These are phyloP conservation scores for Stenodema calcarata DNA, from an alignment of 2,888 invertebrate species.

Conservation along the genomic window DNA sequence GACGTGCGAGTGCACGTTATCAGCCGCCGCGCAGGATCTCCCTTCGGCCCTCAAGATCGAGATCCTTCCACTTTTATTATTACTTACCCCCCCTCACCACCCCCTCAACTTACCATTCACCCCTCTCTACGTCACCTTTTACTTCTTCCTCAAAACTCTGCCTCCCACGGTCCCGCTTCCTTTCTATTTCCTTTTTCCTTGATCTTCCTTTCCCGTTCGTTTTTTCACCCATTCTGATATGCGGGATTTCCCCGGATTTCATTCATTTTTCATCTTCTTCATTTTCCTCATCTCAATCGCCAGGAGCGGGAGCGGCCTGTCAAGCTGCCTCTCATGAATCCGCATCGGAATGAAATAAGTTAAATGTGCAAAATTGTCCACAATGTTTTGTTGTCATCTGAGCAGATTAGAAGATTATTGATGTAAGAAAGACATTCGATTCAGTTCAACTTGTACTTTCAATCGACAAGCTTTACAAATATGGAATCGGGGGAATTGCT, in stretches of 20 bases:
- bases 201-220: neutral
- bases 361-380: too few species aligned
- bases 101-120: neutral
- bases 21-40: slow-evolving; percentile 37
- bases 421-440: too few species aligned
- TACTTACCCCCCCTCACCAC: slow-evolving; percentile 2
- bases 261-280: neutral
- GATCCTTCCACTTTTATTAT: slow-evolving; percentile 45
- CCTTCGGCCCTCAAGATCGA: slow-evolving; percentile 27
- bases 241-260: neutral
- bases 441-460: too few species aligned
- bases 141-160: neutral
- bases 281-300: neutral
- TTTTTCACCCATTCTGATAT: neutral
- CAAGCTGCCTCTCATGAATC: too few species aligned
- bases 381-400: too few species aligned
- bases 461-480: too few species aligned
- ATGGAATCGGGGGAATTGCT: too few species aligned
- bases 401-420: too few species aligned
- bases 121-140: neutral
- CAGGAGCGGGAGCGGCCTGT: neutral
- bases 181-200: neutral
- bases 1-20: slow-evolving; percentile 47
- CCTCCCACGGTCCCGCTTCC: neutral
- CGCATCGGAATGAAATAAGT: too few species aligned